Conservation (phyloP, 2,797 vertebrate species). For the Setipinna tenuifilis region DNA sequence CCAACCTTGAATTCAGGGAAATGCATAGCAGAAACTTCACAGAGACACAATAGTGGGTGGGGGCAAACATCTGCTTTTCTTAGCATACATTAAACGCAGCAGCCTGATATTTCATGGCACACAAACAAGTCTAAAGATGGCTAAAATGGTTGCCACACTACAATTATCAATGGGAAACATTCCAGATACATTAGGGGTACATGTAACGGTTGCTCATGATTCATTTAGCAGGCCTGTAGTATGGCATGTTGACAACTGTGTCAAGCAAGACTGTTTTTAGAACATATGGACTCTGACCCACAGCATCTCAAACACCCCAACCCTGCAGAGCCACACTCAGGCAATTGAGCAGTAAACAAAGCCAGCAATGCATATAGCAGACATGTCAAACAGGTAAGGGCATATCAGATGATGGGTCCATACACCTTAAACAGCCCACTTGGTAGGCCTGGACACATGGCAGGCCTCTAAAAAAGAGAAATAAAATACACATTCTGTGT, state of each 20-base stretch:
- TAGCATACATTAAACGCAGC: neutral
- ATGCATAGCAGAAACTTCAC: neutral
- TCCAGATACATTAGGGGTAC: neutral
- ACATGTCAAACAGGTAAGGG: neutral
- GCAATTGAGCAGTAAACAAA: constrained; percentile 27
- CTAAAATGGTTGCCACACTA: neutral
- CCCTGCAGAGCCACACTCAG: neutral
- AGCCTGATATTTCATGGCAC: neutral
- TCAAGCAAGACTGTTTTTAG: constrained; percentile 8
- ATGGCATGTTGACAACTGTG: neutral
- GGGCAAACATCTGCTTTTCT: constrained; percentile 8
- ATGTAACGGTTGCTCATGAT: neutral
- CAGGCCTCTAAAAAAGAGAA: neutral
- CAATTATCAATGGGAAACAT: neutral
- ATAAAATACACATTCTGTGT: neutral
- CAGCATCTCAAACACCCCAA: neutral
- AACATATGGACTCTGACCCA: neutral
- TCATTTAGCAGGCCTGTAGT: constrained; percentile 9
- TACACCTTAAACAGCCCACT: neutral
- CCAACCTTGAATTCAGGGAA: neutral
- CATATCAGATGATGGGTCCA: neutral
- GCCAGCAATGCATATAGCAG: neutral
- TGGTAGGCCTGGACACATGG: neutral
- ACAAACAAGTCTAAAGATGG: neutral
- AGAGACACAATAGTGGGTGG: neutral